phyloP scores from a whole-genome alignment of 2,113 vertebrate species.

The Cyprinodon tularosa region DNA sequence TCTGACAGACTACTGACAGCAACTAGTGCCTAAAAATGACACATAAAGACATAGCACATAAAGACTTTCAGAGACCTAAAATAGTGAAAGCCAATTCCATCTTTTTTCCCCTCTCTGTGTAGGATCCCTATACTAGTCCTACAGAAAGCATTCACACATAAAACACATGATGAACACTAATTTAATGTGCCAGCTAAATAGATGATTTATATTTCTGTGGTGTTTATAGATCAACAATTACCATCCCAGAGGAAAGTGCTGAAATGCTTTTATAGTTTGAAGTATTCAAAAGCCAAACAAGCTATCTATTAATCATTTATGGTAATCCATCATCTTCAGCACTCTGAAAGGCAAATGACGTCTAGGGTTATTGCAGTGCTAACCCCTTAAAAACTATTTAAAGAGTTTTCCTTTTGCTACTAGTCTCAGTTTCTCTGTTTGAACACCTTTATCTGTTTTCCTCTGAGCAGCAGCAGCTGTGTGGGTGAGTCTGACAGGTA shows the following conservation, averaged over 20 bases:
- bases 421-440: constrained; percentile 8
- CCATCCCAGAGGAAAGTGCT: constrained; percentile 32
- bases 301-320: constrained; percentile 58
- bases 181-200: constrained; percentile 16
- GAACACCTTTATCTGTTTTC: constrained; percentile 31
- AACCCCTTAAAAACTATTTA: constrained; percentile 56
- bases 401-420: constrained; percentile 26
- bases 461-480: constrained; percentile 45
- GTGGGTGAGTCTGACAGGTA: constrained; percentile 58
- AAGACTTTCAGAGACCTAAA: too few relatives aligned
- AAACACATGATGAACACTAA: constrained; percentile 43
- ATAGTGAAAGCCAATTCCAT: too few relatives aligned
- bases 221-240: constrained; percentile 52
- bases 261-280: constrained; percentile 39
- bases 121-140: constrained; percentile 22
- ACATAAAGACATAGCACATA: too few relatives aligned
- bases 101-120: not conserved
- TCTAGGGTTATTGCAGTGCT: not conserved
- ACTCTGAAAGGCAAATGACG: constrained; percentile 12
- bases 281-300: constrained; percentile 45
- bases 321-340: constrained; percentile 18
- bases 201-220: constrained; percentile 36
- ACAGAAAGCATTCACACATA: constrained; percentile 43
- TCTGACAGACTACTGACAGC: too few relatives aligned
- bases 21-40: too few relatives aligned